phyloP scores from a whole-genome alignment of 2,113 vertebrate genomes.

The Pterocles burchelli region DNA sequence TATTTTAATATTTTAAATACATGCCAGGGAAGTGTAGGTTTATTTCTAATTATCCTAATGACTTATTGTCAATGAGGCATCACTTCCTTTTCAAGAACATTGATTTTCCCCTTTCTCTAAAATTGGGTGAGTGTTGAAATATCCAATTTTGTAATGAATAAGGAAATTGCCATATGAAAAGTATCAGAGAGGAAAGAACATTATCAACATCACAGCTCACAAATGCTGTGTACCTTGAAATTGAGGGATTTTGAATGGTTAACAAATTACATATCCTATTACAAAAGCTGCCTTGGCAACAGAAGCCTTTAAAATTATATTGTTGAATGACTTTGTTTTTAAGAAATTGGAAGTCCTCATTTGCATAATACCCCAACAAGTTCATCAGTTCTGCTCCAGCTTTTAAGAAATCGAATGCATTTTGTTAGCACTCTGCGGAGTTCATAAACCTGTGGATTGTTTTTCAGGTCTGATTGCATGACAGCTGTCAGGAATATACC shows the following conservation, averaged over 20 bases:
- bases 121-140: not conserved
- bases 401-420: slow-evolving; percentile 5
- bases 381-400: not conserved
- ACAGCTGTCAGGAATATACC: not conserved
- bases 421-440: slow-evolving; percentile 34
- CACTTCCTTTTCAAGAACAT: not conserved
- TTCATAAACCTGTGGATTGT: not conserved
- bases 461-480: not conserved
- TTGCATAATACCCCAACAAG: slow-evolving; percentile 4
- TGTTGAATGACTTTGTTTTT: not conserved
- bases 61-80: not conserved
- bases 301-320: not conserved
- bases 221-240: not conserved
- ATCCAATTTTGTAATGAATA: not conserved
- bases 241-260: not conserved
- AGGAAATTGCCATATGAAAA: not conserved
- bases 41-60: not conserved
- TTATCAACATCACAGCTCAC: not conserved
- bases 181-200: not conserved
- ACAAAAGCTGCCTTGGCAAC: not conserved
- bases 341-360: not conserved
- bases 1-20: not conserved
- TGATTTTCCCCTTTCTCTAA: not conserved
- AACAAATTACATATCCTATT: not conserved
- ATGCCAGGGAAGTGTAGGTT: not conserved